Evolutionary conservation across 2,888 invertebrate species (phyloP).

Genomic region (Nymphalis urticae): DNA sequence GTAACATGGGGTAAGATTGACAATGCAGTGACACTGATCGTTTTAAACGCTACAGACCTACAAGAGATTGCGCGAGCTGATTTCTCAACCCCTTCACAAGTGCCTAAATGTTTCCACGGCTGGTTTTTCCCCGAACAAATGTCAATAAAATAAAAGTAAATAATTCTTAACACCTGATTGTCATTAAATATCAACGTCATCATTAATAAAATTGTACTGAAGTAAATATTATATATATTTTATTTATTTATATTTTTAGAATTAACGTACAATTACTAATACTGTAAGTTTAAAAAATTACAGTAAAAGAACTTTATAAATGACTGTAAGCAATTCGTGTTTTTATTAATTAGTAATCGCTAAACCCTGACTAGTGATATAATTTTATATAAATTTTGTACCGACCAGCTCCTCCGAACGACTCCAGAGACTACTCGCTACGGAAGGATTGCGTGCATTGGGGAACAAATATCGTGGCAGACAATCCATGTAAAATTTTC

Average conservation of each 20-base stretch:
- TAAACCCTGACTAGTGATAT: background rate
- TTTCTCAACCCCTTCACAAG: conserved; percentile 84
- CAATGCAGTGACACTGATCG: conserved; percentile 84
- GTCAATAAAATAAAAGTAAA: too few relatives aligned
- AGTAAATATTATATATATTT: too few relatives aligned
- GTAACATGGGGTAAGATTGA: conserved; percentile 84
- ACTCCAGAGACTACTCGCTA: background rate
- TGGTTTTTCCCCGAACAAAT: conserved; percentile 33
- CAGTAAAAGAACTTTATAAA: background rate
- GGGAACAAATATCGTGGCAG: background rate
- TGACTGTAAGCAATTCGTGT: background rate
- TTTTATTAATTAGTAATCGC: too few relatives aligned
- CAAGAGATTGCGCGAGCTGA: conserved; percentile 86
- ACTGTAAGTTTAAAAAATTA: too few relatives aligned
- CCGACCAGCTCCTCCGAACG: background rate
- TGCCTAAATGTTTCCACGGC: conserved; percentile 80
- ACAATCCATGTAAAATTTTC: conserved; percentile 10
- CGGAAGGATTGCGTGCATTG: background rate
- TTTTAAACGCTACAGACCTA: conserved; percentile 86
- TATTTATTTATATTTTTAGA: too few relatives aligned
- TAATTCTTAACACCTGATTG: too few relatives aligned
- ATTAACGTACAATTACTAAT: too few relatives aligned
- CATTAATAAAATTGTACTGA: too few relatives aligned
- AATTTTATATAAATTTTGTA: background rate
- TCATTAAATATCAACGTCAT: too few relatives aligned